Evolutionary conservation across 2,888 invertebrate species (phyloP), one percentile per base, ranked within the genome.

Genomic region (Orthosia cruda): DNA sequence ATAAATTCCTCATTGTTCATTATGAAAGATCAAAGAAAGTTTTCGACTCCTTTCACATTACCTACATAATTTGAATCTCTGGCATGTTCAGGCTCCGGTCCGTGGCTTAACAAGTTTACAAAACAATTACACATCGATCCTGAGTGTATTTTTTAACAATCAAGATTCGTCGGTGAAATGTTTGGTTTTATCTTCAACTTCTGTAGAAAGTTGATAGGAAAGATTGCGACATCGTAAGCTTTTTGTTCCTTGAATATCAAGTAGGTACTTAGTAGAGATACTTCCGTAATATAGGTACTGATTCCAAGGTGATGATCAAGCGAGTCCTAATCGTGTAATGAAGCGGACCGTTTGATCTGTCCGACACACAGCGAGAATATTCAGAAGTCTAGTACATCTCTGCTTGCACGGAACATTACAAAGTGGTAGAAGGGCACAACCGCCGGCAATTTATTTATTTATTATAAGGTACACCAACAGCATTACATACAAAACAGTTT

Each of bases 291-390:
- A 47, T 62, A 40, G 40, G 40, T 40, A 50, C 26, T 57, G 45
- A n/a, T 26, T 69, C 40, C 32, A 20, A 58, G 62, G 26, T 74
- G 67, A 68, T 65, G 57, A 75, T 68, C 82, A 50, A 80, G 52
- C 66, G 55, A 67, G 49, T 54, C 67, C 23, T 71, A 59, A 65
- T 62, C 50, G 55, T 9, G 67, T 71, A 71, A 81, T 70, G 67
- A 75, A 59, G 55, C 61, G 32, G 67, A 61, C 67, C 59, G 45
- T 67, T 83, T 68, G 77, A 75, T 85, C 52, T 40, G 45, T 4
- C 13, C 59, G 67, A 32, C 47, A 63, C 47, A 7, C 4, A 7
- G 13, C 2, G 20, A n/a, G 5, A 4, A 26, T 1, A 50, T 5
- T 4, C 59, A 85, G 85, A 81, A 81, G 82, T 47, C 15, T n/a